Evolutionary conservation across 2,797 vertebrate genomes (phyloP).

Genomic region (Podarcis lilfordi): DNA sequence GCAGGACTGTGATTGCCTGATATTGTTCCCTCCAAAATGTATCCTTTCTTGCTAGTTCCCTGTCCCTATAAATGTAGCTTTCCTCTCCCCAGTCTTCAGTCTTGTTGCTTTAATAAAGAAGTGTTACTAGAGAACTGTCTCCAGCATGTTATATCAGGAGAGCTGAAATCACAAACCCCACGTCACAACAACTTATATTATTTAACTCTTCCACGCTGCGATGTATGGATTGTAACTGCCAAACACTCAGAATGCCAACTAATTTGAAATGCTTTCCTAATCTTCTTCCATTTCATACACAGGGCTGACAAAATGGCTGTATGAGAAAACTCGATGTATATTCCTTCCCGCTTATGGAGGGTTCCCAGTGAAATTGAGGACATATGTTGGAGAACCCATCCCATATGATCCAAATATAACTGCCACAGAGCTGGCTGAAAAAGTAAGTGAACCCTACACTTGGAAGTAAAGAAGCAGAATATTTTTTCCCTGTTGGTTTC

Average conservation of each 20-base stretch:
- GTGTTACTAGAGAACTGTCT: too few relatives aligned
- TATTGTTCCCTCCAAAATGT: too few relatives aligned
- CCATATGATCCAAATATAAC: slow-evolving; percentile 80
- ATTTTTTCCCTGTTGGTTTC: neutral
- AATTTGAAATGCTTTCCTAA: neutral
- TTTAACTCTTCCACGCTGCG: neutral
- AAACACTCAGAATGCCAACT: neutral
- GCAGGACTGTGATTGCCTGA: too few relatives aligned
- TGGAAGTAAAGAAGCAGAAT: neutral
- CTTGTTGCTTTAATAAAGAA: too few relatives aligned
- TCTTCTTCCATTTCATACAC: neutral
- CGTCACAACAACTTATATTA: neutral
- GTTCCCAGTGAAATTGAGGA: slow-evolving; percentile 60
- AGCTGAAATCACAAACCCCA: too few relatives aligned
- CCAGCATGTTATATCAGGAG: too few relatives aligned
- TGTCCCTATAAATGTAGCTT: too few relatives aligned
- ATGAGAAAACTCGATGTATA: slow-evolving; percentile 62
- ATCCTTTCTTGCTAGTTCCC: too few relatives aligned
- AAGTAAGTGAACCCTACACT: slow-evolving; percentile 66
- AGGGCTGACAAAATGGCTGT: slow-evolving; percentile 16
- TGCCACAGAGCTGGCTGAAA: slow-evolving; percentile 80
- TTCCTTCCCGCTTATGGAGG: slow-evolving; percentile 81
- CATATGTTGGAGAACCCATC: slow-evolving; percentile 86
- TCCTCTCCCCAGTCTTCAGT: too few relatives aligned
- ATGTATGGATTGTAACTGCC: neutral